Percentiles rank a stretch among this genome's conserved stretches.
Conservation (phyloP, 1,140 invertebrate species). For the Drosophila sp. region DNA sequence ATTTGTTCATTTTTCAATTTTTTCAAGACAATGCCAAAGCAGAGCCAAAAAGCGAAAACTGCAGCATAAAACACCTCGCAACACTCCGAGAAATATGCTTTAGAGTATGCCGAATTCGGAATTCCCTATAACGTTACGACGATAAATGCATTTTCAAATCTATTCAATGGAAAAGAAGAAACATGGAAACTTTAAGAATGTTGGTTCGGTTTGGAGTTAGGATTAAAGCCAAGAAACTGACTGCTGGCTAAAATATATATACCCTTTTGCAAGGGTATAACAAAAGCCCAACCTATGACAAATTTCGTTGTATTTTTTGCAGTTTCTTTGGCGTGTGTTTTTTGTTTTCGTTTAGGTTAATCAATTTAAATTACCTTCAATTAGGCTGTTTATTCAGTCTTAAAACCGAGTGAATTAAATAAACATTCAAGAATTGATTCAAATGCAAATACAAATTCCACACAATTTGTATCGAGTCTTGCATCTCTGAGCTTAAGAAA, state of each 20-base stretch:
- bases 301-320: constrained; percentile 30
- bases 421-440: constrained; percentile 23
- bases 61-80: constrained; percentile 66
- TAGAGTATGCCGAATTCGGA: neutral
- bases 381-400: constrained; percentile 66
- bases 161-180: too few species aligned
- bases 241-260: neutral
- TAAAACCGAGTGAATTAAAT: constrained; percentile 44
- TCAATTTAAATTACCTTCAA: constrained; percentile 81
- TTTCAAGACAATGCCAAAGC: constrained; percentile 68
- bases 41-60: constrained; percentile 62
- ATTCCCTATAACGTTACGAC: neutral
- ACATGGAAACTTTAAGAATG: too few species aligned
- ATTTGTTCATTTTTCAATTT: constrained; percentile 29
- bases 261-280: constrained; percentile 7
- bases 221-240: too few species aligned
- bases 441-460: constrained; percentile 68
- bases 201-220: too few species aligned
- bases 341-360: constrained; percentile 57
- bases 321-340: constrained; percentile 19
- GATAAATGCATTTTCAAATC: too few species aligned
- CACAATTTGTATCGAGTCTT: constrained; percentile 50
- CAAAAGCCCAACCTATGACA: constrained; percentile 65
- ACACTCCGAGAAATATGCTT: neutral
- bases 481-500: constrained; percentile 17